A percentile compares a stretch with the other conserved stretches of the same genome.
These are phyloP conservation scores for Eunapius fragilis DNA, from an alignment of 37 sponge, comb jelly and placozoan species.

Conservation along the genomic window DNA sequence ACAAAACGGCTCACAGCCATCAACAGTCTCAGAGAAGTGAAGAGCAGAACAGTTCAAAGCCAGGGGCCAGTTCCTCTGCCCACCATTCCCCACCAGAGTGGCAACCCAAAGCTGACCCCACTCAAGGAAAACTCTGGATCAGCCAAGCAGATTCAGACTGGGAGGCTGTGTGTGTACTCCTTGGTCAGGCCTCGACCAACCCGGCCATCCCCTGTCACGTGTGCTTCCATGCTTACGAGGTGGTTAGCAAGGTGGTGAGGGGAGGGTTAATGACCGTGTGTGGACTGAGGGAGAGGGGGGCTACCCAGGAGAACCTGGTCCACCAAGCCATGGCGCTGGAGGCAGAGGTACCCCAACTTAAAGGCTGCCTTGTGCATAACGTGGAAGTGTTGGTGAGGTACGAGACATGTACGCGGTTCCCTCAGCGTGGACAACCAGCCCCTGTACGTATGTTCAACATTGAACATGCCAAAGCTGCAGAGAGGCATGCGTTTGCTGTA, in stretches of 20 bases:
- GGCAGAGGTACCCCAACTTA: background rate
- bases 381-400: background rate
- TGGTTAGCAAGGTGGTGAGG: constrained; percentile 47
- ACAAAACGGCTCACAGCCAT: background rate
- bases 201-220: constrained; percentile 26
- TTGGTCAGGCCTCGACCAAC: background rate
- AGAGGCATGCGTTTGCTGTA: background rate
- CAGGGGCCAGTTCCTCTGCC: background rate
- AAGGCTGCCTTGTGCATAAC: background rate
- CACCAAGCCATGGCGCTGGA: background rate
- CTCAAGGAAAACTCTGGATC: constrained; percentile 37
- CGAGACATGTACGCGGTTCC: background rate
- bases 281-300: constrained; percentile 1
- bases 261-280: constrained; percentile 45
- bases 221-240: constrained; percentile 56
- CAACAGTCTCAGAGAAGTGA: background rate
- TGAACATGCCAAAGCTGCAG: constrained; percentile 4
- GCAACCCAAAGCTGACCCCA: background rate
- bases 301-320: background rate
- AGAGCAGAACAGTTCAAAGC: background rate
- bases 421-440: background rate
- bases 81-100: background rate
- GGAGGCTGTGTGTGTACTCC: constrained; percentile 8
- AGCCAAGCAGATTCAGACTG: constrained; percentile 43
- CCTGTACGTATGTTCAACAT: background rate